phyloP scores from a whole-genome alignment of 2,113 vertebrate genomes.

The Sinocyclocheilus grahami region DNA sequence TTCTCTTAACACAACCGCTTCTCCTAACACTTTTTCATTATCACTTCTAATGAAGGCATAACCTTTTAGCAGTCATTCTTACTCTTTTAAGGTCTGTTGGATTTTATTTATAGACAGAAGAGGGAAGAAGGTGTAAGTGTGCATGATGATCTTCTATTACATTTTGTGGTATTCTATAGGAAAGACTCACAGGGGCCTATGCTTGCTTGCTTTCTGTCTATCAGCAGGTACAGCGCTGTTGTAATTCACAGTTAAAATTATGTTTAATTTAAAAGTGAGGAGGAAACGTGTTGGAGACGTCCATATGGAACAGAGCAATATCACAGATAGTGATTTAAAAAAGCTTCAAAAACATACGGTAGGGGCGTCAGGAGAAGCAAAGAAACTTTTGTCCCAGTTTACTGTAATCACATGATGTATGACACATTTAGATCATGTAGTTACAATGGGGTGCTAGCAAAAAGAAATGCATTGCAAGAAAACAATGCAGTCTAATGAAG shows the following conservation, averaged over 20 bases:
- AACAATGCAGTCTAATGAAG: not conserved
- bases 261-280: constrained; percentile 6
- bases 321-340: not conserved
- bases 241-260: not conserved
- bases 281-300: not conserved
- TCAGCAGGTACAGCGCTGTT: not conserved
- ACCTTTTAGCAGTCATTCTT: not conserved
- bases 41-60: not conserved
- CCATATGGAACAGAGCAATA: not conserved
- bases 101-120: not conserved
- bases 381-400: not conserved
- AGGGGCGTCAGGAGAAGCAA: not conserved
- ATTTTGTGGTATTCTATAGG: not conserved
- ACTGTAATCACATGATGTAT: not conserved
- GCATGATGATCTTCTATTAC: not conserved
- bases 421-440: not conserved
- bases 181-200: not conserved
- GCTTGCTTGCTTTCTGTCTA: not conserved
- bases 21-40: not conserved
- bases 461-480: not conserved
- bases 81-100: not conserved
- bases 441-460: not conserved
- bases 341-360: not conserved
- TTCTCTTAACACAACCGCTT: not conserved
- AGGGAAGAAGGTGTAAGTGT: not conserved